Conservation (phyloP, 2,888 invertebrate genomes). For the Lepidonotus clava region DNA sequence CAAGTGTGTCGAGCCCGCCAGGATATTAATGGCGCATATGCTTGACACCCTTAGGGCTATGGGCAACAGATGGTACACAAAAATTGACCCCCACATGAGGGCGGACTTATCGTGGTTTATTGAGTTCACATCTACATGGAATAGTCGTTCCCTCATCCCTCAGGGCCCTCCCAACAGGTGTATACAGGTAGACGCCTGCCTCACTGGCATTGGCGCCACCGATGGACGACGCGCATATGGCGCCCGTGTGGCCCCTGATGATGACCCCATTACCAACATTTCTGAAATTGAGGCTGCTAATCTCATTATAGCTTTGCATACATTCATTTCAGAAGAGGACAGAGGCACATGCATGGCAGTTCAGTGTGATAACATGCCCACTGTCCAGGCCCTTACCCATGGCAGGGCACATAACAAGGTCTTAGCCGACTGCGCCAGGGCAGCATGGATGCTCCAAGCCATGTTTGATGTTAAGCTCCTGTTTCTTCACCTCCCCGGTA, state of each 20-base stretch:
- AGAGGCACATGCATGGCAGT: neutral
- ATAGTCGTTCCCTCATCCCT: neutral
- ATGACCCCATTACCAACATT: neutral
- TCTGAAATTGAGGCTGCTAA: no score
- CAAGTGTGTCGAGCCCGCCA: neutral
- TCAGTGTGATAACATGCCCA: neutral
- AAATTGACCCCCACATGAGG: no score
- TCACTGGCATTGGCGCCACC: neutral
- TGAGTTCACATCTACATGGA: neutral
- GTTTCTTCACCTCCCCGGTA: neutral
- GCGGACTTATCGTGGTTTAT: neutral
- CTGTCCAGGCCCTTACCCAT: neutral
- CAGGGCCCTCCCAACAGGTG: neutral
- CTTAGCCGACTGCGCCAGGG: neutral
- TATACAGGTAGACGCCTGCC: neutral
- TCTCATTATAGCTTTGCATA: no score
- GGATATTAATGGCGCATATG: neutral
- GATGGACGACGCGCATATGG: neutral
- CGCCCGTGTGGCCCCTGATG: neutral
- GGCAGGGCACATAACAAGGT: neutral
- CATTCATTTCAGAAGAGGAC: neutral
- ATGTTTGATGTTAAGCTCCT: neutral
- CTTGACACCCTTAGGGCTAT: neutral
- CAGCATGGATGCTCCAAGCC: neutral
- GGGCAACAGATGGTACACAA: neutral